Conservation (phyloP, 2,888 invertebrate genomes). For the Idaea biselata region DNA sequence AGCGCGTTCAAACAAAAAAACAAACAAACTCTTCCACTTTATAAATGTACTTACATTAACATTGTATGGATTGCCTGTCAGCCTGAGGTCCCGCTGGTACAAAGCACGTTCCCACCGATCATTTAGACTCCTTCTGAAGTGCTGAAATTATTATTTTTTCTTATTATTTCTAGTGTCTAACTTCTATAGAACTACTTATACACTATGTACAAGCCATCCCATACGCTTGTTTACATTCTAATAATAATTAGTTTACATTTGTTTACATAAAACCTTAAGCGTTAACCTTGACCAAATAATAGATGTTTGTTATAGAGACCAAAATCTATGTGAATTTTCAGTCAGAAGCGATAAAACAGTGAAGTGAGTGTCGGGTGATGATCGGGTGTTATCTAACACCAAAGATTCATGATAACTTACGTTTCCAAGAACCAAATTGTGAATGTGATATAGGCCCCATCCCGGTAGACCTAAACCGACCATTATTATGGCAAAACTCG, state of each 20-base stretch:
- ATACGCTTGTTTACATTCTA: background rate
- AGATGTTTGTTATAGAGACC: conserved; percentile 3
- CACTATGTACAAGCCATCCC: background rate
- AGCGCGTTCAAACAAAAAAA: too few relatives aligned
- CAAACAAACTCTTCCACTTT: too few relatives aligned
- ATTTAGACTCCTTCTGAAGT: conserved; percentile 77
- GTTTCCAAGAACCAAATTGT: conserved; percentile 82
- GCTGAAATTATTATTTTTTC: conserved; percentile 53
- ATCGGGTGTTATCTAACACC: conserved; percentile 59
- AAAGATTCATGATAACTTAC: conserved; percentile 76
- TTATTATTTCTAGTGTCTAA: background rate
- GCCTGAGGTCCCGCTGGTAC: conserved; percentile 82
- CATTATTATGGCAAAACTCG: conserved; percentile 81
- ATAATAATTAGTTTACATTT: background rate
- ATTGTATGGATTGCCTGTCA: conserved; percentile 82
- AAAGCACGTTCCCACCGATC: conserved; percentile 74
- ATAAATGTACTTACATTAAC: conserved; percentile 80
- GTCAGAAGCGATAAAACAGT: conserved; percentile 1
- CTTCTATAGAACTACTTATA: background rate
- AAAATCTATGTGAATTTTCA: conserved; percentile 9
- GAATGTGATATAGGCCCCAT: conserved; percentile 81
- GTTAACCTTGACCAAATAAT: conserved; percentile 6
- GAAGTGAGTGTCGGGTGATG: conserved; percentile 12
- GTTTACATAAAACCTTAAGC: background rate
- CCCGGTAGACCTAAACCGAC: conserved; percentile 82